Conservation (phyloP, 2,797 vertebrate genomes). For the Enteromius radiatus region DNA sequence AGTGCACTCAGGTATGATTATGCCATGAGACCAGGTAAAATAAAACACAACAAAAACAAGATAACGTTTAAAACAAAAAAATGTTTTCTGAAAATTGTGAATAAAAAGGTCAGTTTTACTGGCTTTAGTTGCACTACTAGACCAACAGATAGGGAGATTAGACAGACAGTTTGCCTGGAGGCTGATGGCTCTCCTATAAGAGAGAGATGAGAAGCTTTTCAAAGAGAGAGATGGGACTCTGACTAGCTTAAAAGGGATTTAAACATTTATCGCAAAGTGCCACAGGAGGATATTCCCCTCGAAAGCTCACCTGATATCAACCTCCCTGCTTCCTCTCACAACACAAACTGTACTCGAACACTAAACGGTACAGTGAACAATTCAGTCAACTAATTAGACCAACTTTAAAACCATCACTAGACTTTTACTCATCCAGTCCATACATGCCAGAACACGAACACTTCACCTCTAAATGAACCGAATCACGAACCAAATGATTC, state of each 20-base stretch:
- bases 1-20: too few species aligned
- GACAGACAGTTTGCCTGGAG: constrained; percentile 32
- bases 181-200: constrained; percentile 44
- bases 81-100: too few species aligned
- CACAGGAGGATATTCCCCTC: constrained; percentile 57
- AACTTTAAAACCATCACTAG: constrained; percentile 10
- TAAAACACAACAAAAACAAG: too few species aligned
- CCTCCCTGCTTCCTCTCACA: constrained; percentile 17
- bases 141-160: constrained; percentile 18
- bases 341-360: not conserved
- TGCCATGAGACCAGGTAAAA: too few species aligned
- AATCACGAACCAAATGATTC: not conserved
- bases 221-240: constrained; percentile 40
- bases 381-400: not conserved
- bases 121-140: constrained; percentile 17
- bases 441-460: not conserved
- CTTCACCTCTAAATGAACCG: constrained; percentile 3
- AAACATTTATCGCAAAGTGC: constrained; percentile 65
- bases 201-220: constrained; percentile 51
- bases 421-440: not conserved
- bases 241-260: constrained; percentile 59
- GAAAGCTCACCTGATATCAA: constrained; percentile 62
- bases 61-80: too few species aligned
- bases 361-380: not conserved
- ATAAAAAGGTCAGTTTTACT: not conserved